Evolutionary conservation across 2,888 invertebrate genomes (phyloP), one percentile per base, ranked within the genome.

Genomic region (Barypeithes pellucidus): DNA sequence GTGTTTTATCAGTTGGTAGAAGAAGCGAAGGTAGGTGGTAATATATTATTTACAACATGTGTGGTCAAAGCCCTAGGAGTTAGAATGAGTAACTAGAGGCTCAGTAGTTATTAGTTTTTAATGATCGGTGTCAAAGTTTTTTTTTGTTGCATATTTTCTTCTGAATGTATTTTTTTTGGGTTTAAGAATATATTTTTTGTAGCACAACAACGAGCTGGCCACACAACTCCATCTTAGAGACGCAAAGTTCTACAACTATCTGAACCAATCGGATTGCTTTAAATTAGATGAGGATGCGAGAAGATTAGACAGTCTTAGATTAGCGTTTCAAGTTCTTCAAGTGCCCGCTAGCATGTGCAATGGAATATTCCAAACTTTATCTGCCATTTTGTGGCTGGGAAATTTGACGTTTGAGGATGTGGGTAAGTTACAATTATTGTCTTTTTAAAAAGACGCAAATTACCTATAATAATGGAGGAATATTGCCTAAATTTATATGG

Each of bases 1-100:
- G 96, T 97, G 41, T 94, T 97, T 86, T 97, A 97, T 86, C 95
- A 96, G 83, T 89, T 97, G 70, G 94, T 95, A 2, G 95, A 95
- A 79, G 96, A 94, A 43, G 95, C 94, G 43, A 92, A 92, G 89
- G 91, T 91, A 84, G 79, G 59, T 39, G 43, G 39, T 43, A 16
- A 14, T 43, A n/a, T 16, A 7, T 12, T 43, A 16, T 3, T n/a
- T n/a, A 16, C 5, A 16, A 8, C 8, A 43, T 39, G n/a, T 12
- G 39, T n/a, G n/a, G 4, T 39, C n/a, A n/a, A 39, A 39, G n/a
- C 8, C 36, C 12, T 24, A 24, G 2, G 29, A 7, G 8, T 29
- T 2, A 29, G 29, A 29, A 7, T 29, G 1, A 29, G 29, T 29
- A 29, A 5, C 29, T 29, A 9, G 9, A 29, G 29, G 29, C 8